Percentiles rank a stretch among this genome's conserved stretches.
phyloP scores from a whole-genome alignment of 2,113 vertebrate genomes.

The Pithys albifrons region DNA sequence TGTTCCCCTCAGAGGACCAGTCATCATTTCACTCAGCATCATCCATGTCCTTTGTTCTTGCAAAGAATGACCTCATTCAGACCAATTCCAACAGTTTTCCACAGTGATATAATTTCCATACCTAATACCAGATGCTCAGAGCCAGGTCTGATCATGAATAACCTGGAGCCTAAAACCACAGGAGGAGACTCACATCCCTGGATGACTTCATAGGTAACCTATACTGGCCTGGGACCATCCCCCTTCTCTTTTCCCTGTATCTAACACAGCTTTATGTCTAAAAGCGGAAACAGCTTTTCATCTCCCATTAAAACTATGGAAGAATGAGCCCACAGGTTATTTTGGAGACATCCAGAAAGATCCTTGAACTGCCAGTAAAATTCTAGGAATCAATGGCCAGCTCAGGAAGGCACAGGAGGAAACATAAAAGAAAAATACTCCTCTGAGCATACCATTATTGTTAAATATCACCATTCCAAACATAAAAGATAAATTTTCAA shows the following conservation, averaged over 20 bases:
- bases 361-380: not conserved
- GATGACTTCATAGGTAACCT: not conserved
- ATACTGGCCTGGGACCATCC: not conserved
- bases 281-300: not conserved
- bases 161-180: not conserved
- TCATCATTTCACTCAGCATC: not conserved
- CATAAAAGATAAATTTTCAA: constrained; percentile 67
- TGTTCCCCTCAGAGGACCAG: not conserved
- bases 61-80: not conserved
- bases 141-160: not conserved
- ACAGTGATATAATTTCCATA: not conserved
- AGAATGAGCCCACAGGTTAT: not conserved
- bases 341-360: not conserved
- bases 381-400: constrained; percentile 15
- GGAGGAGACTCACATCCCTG: not conserved
- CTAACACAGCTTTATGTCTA: not conserved
- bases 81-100: constrained; percentile 11
- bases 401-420: not conserved
- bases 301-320: not conserved
- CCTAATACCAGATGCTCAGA: not conserved
- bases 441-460: constrained; percentile 58
- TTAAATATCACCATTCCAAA: constrained; percentile 70
- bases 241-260: not conserved
- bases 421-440: constrained; percentile 26
- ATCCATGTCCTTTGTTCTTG: not conserved